phyloP scores from a whole-genome alignment of 2,113 vertebrate genomes.

The Myocastor coypus region DNA sequence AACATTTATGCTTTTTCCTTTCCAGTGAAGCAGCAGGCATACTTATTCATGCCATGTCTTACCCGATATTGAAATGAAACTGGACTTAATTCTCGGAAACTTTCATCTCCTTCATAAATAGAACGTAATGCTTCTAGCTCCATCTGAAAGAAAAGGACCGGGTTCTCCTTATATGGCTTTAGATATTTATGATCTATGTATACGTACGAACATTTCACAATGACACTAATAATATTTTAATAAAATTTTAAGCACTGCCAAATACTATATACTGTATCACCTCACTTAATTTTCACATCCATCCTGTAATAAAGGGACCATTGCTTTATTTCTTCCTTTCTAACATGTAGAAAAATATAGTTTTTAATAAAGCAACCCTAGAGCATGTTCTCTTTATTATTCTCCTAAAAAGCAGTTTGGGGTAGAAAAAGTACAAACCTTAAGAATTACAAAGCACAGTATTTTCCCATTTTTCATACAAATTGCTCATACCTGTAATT shows the following conservation, averaged over 20 bases:
- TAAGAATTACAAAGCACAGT: background rate
- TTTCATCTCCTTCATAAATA: conserved; percentile 97
- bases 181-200: background rate
- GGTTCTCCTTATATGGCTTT: background rate
- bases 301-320: background rate
- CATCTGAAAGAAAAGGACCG: conserved; percentile 89
- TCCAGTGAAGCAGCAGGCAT: background rate
- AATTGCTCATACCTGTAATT: background rate
- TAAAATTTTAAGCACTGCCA: background rate
- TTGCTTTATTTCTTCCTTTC: background rate
- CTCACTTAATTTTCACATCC: background rate
- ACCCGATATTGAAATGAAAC: conserved; percentile 97
- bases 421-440: background rate
- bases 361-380: background rate
- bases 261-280: background rate
- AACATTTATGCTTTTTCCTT: background rate
- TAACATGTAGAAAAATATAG: background rate
- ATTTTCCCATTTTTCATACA: background rate
- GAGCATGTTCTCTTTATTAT: background rate
- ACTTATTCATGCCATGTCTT: conserved; percentile 75
- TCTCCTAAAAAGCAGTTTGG: background rate
- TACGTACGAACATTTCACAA: background rate
- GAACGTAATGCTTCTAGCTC: conserved; percentile 97
- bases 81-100: conserved; percentile 95
- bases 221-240: background rate